Conservation (phyloP, 2,113 vertebrate species). For the Cinclus mexicanus region DNA sequence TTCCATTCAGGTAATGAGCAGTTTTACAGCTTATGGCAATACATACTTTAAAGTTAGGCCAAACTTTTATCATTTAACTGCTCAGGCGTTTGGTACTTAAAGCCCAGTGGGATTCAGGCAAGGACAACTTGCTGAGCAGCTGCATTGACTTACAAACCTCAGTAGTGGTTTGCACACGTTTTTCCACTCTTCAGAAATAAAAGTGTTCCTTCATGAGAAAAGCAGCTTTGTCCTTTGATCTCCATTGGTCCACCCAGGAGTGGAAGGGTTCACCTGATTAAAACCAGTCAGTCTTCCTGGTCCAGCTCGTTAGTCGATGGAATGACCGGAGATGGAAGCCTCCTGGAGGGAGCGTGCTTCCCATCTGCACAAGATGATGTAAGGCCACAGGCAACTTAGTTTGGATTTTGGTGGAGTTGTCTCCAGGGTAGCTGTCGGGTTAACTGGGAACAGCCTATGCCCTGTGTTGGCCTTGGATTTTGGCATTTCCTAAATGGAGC, state of each 20-base stretch:
- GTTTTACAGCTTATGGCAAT: neutral
- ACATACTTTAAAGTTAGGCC: neutral
- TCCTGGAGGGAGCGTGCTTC: neutral
- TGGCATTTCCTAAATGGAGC: neutral
- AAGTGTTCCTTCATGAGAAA: neutral
- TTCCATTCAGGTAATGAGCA: neutral
- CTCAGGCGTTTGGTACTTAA: neutral
- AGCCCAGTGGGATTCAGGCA: neutral
- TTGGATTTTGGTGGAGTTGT: neutral
- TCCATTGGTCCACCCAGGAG: neutral
- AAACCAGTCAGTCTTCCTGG: neutral
- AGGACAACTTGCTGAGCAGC: neutral
- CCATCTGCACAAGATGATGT: neutral
- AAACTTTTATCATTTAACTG: neutral
- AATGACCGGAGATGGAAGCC: neutral
- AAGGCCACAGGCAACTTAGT: neutral
- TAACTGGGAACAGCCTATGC: neutral
- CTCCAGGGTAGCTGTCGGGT: rapidly evolving
- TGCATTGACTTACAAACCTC: neutral
- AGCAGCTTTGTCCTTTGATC: neutral
- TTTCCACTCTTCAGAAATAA: neutral
- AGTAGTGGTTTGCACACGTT: rapidly evolving
- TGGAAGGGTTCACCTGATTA: neutral
- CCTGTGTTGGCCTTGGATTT: neutral
- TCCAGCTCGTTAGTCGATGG: neutral